phyloP scores from a whole-genome alignment of 2,888 invertebrate species.

The Artemia sinica region DNA sequence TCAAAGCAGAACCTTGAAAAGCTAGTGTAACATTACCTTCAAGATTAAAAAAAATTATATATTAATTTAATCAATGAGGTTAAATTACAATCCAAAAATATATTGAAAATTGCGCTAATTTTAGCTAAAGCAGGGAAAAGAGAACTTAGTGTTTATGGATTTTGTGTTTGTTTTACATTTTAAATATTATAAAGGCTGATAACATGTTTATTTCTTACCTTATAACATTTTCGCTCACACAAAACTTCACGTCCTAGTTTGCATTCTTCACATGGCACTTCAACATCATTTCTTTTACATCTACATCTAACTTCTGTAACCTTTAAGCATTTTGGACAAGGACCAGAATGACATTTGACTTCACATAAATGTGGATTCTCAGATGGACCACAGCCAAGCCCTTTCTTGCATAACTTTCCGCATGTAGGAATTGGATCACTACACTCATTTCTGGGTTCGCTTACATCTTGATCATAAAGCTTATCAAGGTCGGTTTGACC shows the following conservation, averaged over 20 bases:
- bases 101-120: too few relatives aligned
- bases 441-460: slow-evolving; percentile 43
- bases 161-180: too few relatives aligned
- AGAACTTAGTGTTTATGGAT: too few relatives aligned
- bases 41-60: too few relatives aligned
- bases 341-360: slow-evolving; percentile 47
- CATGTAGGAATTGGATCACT: slow-evolving; percentile 67
- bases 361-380: slow-evolving; percentile 49
- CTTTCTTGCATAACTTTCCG: slow-evolving; percentile 44
- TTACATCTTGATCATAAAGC: slow-evolving; percentile 29
- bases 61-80: too few relatives aligned
- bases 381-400: slow-evolving; percentile 46
- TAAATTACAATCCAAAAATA: too few relatives aligned
- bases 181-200: too few relatives aligned
- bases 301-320: slow-evolving; percentile 60
- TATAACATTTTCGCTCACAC: slow-evolving; percentile 78
- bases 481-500: slow-evolving; percentile 42
- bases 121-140: too few relatives aligned
- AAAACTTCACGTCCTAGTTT: slow-evolving; percentile 51
- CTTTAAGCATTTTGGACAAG: slow-evolving; percentile 58
- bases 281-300: slow-evolving; percentile 66
- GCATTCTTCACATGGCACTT: slow-evolving; percentile 55
- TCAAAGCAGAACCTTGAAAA: too few relatives aligned
- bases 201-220: slow-evolving; percentile 36
- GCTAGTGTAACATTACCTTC: too few relatives aligned